These are phyloP conservation scores for Paracyclopina nana DNA, from an alignment of 1,140 invertebrate species.

Conservation along the genomic window DNA sequence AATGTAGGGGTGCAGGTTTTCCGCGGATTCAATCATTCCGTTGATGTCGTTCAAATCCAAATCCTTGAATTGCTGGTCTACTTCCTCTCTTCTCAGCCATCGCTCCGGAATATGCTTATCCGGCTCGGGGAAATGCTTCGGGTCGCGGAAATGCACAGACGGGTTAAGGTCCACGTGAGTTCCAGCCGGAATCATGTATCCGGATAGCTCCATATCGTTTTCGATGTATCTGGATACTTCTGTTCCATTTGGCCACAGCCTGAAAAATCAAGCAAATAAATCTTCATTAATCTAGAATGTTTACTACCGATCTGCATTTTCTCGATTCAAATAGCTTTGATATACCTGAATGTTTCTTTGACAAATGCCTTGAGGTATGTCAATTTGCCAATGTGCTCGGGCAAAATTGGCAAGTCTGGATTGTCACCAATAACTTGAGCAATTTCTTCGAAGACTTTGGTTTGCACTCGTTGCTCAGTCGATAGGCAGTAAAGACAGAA, in stretches of 20 bases:
- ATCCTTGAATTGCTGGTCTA: constrained; percentile 20
- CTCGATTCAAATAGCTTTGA: neutral
- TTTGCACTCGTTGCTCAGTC: constrained; percentile 26
- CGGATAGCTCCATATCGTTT: constrained; percentile 28
- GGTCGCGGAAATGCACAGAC: constrained; percentile 24
- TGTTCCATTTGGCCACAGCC: constrained; percentile 30
- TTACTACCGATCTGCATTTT: neutral
- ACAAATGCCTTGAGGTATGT: constrained; percentile 31
- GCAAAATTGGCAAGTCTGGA: constrained; percentile 22
- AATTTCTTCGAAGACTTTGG: constrained; percentile 29
- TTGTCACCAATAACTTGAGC: constrained; percentile 19
- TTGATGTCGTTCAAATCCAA: too few species aligned
- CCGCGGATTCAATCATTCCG: too few species aligned
- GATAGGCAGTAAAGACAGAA: constrained; percentile 26
- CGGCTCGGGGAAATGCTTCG: constrained; percentile 26
- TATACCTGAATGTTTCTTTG: constrained; percentile 33
- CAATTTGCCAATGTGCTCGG: constrained; percentile 24
- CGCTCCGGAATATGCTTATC: constrained; percentile 26
- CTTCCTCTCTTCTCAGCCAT: constrained; percentile 22
- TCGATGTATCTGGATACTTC: constrained; percentile 28
- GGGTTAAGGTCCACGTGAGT: constrained; percentile 30
- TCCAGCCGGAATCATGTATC: constrained; percentile 31
- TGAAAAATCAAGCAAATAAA: constrained; percentile 21
- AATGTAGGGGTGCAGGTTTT: constrained; percentile 27
- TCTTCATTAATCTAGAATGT: neutral